Conservation (phyloP, 2,888 invertebrate species). For the Dexiosoma caninum region DNA sequence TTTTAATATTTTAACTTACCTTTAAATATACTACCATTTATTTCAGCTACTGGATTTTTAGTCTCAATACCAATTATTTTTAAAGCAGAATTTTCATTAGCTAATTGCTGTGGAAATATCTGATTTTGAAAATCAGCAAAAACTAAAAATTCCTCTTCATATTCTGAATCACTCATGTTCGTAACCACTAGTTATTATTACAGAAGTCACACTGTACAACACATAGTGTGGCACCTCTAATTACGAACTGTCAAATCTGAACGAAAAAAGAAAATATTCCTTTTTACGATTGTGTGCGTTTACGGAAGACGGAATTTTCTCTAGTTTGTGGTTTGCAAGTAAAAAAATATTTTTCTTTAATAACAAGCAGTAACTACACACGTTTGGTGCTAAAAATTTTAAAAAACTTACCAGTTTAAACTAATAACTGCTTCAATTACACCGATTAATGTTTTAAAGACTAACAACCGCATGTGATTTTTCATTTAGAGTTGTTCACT, state of each 20-base stretch:
- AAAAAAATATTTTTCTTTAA: slow-evolving; percentile 11
- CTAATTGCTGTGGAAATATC: slow-evolving; percentile 70
- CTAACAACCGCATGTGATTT: slow-evolving; percentile 34
- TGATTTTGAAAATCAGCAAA: slow-evolving; percentile 76
- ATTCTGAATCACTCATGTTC: slow-evolving; percentile 72
- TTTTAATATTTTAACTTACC: slow-evolving; percentile 73
- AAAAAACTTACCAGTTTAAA: slow-evolving; percentile 6
- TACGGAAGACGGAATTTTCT: slow-evolving; percentile 47
- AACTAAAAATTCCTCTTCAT: slow-evolving; percentile 75
- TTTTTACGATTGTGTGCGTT: slow-evolving; percentile 59
- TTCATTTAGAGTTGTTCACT: slow-evolving; percentile 38
- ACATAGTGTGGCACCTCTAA: slow-evolving; percentile 32
- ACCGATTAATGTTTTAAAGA: neutral
- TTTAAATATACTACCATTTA: slow-evolving; percentile 83
- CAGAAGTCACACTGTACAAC: slow-evolving; percentile 22
- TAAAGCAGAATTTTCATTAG: slow-evolving; percentile 70
- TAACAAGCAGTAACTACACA: neutral
- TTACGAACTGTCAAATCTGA: slow-evolving; percentile 41
- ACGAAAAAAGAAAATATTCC: slow-evolving; percentile 50
- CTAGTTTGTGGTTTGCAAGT: slow-evolving; percentile 30
- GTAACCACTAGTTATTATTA: neutral
- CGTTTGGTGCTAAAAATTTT: neutral
- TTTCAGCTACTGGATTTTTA: slow-evolving; percentile 82
- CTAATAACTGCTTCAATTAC: neutral
- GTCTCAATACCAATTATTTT: slow-evolving; percentile 82